Evolutionary conservation across 2,888 invertebrate species (phyloP).

Genomic region (Zygaena filipendulae): DNA sequence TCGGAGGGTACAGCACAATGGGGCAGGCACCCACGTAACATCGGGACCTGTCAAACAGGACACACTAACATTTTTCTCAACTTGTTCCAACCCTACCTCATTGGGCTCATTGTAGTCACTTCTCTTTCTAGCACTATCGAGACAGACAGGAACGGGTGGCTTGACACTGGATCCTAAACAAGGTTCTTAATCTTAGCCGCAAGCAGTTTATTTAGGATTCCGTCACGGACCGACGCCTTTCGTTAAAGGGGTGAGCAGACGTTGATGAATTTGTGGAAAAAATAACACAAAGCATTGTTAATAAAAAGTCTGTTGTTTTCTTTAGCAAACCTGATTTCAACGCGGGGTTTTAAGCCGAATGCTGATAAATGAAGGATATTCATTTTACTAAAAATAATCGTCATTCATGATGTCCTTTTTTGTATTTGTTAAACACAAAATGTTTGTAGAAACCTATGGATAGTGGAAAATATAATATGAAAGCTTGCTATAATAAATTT

Average conservation of each 20-base stretch:
- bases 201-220: conserved; percentile 51
- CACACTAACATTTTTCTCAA: conserved; percentile 21
- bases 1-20: conserved; percentile 19
- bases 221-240: conserved; percentile 50
- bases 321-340: too few species aligned
- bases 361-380: too few species aligned
- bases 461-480: too few species aligned
- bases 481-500: too few species aligned
- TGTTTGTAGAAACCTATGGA: too few species aligned
- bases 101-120: background rate
- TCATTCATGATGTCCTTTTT: too few species aligned
- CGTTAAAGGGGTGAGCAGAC: conserved; percentile 36
- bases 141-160: conserved; percentile 20
- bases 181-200: conserved; percentile 46
- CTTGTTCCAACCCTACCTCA: conserved; percentile 28
- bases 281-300: too few species aligned
- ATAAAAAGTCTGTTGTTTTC: too few species aligned
- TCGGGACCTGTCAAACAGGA: conserved; percentile 31
- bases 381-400: too few species aligned
- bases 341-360: too few species aligned
- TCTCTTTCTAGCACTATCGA: conserved; percentile 17
- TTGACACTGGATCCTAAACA: conserved; percentile 24
- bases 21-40: conserved; percentile 38
- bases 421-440: too few species aligned
- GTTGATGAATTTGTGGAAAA: too few species aligned